These are phyloP conservation scores for Jaculus jaculus DNA, from an alignment of 2,113 vertebrate genomes.

Conservation along the genomic window DNA sequence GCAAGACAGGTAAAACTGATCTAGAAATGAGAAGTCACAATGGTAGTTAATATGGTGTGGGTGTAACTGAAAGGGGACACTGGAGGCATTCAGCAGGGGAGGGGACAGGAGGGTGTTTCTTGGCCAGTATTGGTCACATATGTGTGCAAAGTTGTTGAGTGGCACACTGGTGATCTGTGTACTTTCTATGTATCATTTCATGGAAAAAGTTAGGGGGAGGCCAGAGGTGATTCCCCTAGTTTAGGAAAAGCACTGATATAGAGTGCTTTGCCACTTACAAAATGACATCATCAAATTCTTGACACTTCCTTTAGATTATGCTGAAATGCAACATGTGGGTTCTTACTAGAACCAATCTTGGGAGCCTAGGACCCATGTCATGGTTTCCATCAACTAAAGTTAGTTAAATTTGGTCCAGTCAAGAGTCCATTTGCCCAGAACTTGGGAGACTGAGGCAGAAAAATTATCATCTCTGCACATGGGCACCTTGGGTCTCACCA, in stretches of 20 bases:
- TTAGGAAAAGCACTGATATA: not conserved
- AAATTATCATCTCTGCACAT: too few relatives aligned
- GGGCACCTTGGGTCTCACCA: not conserved
- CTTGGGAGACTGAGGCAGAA: not conserved
- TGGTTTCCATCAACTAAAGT: not conserved
- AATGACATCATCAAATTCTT: not conserved
- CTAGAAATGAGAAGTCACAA: not conserved
- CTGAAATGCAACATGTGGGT: not conserved
- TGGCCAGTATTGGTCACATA: not conserved
- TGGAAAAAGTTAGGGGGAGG: not conserved
- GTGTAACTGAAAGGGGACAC: not conserved
- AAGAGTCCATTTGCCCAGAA: not conserved
- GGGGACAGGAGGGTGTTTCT: not conserved
- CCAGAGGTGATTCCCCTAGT: not conserved
- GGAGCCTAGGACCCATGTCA: not conserved
- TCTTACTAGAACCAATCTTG: not conserved
- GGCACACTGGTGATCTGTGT: not conserved
- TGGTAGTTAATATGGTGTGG: not conserved
- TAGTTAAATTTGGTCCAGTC: not conserved
- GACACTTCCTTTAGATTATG: not conserved
- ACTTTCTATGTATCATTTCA: not conserved
- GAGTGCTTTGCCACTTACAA: not conserved
- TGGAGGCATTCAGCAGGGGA: not conserved
- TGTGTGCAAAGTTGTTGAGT: not conserved
- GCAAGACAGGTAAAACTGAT: not conserved